These are phyloP conservation scores for Actinia tenebrosa DNA, from an alignment of 64 coral and sea anemone species.

Conservation along the genomic window DNA sequence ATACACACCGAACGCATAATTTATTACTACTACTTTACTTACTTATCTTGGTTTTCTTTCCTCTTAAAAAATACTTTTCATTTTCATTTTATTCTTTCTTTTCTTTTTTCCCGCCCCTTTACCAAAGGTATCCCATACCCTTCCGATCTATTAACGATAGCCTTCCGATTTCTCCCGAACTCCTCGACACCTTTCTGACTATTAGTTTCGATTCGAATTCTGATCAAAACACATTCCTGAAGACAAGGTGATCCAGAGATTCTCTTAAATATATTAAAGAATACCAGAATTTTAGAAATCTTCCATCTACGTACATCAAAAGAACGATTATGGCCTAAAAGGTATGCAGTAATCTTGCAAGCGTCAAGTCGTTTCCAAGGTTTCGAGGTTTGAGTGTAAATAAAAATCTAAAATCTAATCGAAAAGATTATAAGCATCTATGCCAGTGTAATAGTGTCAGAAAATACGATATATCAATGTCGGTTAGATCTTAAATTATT, in stretches of 20 bases:
- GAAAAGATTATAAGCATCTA: background rate
- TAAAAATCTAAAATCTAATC: background rate
- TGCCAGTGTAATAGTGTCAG: background rate
- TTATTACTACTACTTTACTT: too few species aligned
- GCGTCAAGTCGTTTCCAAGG: background rate
- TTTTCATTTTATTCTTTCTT: background rate
- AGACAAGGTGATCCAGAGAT: background rate
- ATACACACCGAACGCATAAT: too few species aligned
- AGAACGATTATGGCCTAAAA: background rate
- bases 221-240: background rate
- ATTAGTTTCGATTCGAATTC: background rate
- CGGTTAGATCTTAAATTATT: too few species aligned
- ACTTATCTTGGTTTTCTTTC: background rate
- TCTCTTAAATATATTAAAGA: background rate
- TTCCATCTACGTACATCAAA: background rate
- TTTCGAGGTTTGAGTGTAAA: background rate
- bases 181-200: background rate
- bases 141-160: background rate
- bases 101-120: too few species aligned
- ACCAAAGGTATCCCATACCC: background rate
- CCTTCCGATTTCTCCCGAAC: background rate
- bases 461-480: background rate
- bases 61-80: background rate
- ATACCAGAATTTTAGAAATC: background rate
- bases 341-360: background rate